Base-by-base conservation (phyloP, 2,797 vertebrate species). In the Gallirallus australis region DNA sequence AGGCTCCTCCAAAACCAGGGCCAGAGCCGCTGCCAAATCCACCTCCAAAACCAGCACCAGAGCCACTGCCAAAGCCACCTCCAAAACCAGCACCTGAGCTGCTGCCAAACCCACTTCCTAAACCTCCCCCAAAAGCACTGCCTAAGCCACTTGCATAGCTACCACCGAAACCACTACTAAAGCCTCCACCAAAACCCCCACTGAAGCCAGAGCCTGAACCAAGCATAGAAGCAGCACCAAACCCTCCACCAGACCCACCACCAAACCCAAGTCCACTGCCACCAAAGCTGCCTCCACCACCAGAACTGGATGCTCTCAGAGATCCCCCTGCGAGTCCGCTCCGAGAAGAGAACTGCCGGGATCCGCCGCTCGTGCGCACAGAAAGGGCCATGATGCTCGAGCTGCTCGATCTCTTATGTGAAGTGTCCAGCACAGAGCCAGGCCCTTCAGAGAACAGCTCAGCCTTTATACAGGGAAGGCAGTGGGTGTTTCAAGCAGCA, bases 21-120 rank as follows among this genome's bases (percentile, higher is more conserved):
- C 98, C 98, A 5, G 37, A 94, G 57, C 97, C 95, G 3, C 98
- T 97, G 7, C 97, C 98, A 63, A 56, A 37, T 37, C 93, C 72
- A 15, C 98, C 95, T 61, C 98, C 95, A 54, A 45, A 96, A 6
- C 82, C 95, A 79, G 97, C 86, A 24, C 98, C 98, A 5, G 37
- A 94, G 57, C 97, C 95, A 3, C 98, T 97, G 7, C 97, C 98
- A 63, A 47, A 97, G 14, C 98, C 97, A 3, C 98, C 97, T 94
- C 72, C 98, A 10, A 59, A 39, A 60, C 80, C 61, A 11, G 97
- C 73, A 13, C 98, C 94, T 35, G 35, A 95, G 15, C 93, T 61
- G 64, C 96, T 97, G 28, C 97, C 98, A 15, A 75, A 94, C 6
- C 98, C 98, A 2, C 98, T 98, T 72, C 96, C 97, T 57, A 96